These are phyloP conservation scores for Eledona agricola DNA, from an alignment of 2,888 invertebrate species.

Conservation along the genomic window DNA sequence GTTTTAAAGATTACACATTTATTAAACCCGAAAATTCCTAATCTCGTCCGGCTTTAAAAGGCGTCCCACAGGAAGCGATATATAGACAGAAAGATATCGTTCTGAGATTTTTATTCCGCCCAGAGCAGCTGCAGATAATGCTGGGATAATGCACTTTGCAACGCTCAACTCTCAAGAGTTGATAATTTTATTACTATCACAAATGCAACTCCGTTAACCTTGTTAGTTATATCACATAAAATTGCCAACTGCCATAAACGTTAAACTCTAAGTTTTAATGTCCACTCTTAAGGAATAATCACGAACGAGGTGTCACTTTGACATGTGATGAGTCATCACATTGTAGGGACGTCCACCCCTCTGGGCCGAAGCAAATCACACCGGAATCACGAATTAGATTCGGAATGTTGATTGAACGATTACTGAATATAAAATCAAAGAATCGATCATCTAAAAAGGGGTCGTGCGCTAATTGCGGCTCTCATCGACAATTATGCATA, in stretches of 20 bases:
- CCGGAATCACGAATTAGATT: slow-evolving; percentile 2
- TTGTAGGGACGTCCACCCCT: slow-evolving; percentile 9
- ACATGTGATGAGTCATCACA: slow-evolving; percentile 25
- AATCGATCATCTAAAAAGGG: slow-evolving; percentile 8
- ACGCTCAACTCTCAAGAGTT: slow-evolving; percentile 28
- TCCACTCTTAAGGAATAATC: slow-evolving; percentile 23
- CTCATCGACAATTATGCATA: slow-evolving; percentile 17
- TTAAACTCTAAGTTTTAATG: slow-evolving; percentile 32
- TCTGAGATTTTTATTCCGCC: slow-evolving; percentile 17
- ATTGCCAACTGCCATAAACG: slow-evolving; percentile 27
- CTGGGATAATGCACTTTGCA: slow-evolving; percentile 32
- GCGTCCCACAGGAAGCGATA: slow-evolving; percentile 23
- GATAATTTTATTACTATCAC: slow-evolving; percentile 38
- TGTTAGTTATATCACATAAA: slow-evolving; percentile 27
- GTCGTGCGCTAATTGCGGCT: slow-evolving; percentile 16
- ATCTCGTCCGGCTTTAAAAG: slow-evolving; percentile 21
- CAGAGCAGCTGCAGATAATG: slow-evolving; percentile 33
- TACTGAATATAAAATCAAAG: slow-evolving; percentile 10
- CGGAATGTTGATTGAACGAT: slow-evolving; percentile 17
- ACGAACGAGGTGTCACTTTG: slow-evolving; percentile 7
- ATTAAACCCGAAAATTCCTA: slow-evolving; percentile 18
- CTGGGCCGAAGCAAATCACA: slow-evolving; percentile 11
- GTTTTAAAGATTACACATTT: slow-evolving; percentile 30
- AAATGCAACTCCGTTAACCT: slow-evolving; percentile 34
- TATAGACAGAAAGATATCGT: slow-evolving; percentile 9